Conservation (phyloP, 2,888 invertebrate genomes). For the Yponomeuta plumbellus region DNA sequence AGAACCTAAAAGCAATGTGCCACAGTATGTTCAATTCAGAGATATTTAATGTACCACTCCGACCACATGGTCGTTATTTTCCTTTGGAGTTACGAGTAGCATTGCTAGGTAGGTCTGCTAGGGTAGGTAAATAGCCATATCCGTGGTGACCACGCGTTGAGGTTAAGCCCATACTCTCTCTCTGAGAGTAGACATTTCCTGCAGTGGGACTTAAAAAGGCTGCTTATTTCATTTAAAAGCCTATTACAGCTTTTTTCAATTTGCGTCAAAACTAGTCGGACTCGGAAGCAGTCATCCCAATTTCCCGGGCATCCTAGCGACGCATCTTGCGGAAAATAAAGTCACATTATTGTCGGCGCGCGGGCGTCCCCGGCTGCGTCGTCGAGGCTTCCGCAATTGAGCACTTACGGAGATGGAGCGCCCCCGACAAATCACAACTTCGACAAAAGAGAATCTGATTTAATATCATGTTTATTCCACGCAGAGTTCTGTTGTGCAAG, state of each 20-base stretch:
- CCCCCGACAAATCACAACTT: background rate
- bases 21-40: background rate
- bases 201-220: no score
- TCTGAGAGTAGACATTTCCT: no score
- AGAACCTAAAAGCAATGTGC: background rate
- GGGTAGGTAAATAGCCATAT: no score
- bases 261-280: background rate
- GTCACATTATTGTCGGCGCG: conserved; percentile 1
- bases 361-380: background rate
- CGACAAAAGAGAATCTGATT: conserved; percentile 5
- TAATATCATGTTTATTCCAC: conserved; percentile 9
- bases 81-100: background rate
- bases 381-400: conserved; percentile 4
- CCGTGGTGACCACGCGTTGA: no score
- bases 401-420: conserved; percentile 10
- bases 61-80: background rate
- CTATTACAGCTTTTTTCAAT: background rate
- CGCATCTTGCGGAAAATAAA: conserved; percentile 4
- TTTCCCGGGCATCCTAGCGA: background rate
- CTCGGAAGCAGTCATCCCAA: background rate
- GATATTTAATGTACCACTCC: background rate
- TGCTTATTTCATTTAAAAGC: no score
- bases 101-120: no score
- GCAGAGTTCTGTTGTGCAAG: no score
- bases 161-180: no score